Evolutionary conservation across 2,888 invertebrate genomes (phyloP).

Genomic region (Incurvaria masculella): DNA sequence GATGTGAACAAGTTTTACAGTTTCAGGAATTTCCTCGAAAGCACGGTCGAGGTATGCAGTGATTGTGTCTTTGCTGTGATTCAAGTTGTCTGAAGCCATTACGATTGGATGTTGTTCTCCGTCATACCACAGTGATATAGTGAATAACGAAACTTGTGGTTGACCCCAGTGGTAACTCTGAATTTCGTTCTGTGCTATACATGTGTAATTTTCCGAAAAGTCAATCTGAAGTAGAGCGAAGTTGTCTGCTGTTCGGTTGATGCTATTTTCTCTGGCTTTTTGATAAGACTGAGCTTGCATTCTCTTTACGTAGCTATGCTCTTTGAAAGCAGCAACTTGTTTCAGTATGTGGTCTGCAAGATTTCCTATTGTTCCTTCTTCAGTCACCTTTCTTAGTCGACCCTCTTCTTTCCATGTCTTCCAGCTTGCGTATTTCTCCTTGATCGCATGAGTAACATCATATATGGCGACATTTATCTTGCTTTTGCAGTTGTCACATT

Average conservation of each 20-base stretch:
- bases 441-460: too few species aligned
- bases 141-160: conserved; percentile 1
- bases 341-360: not conserved
- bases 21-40: not conserved
- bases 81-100: not conserved
- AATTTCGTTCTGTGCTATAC: not conserved
- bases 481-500: too few species aligned
- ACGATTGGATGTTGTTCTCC: conserved; percentile 1
- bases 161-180: conserved; percentile 2
- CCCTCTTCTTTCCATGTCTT: not conserved
- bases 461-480: too few species aligned
- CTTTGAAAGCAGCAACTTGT: not conserved
- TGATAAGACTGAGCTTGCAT: conserved; percentile 1
- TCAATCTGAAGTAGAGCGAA: not conserved
- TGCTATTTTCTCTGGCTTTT: not conserved
- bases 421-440: too few species aligned
- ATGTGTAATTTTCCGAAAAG: conserved; percentile 1
- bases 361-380: not conserved
- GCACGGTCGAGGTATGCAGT: not conserved
- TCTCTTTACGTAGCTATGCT: conserved; percentile 1
- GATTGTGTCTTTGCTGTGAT: not conserved
- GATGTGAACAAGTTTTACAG: not conserved
- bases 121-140: not conserved
- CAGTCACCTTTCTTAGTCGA: not conserved
- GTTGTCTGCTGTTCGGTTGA: too few species aligned